Evolutionary conservation across 2,113 vertebrate species (phyloP).

Genomic region (Jacana jacana): DNA sequence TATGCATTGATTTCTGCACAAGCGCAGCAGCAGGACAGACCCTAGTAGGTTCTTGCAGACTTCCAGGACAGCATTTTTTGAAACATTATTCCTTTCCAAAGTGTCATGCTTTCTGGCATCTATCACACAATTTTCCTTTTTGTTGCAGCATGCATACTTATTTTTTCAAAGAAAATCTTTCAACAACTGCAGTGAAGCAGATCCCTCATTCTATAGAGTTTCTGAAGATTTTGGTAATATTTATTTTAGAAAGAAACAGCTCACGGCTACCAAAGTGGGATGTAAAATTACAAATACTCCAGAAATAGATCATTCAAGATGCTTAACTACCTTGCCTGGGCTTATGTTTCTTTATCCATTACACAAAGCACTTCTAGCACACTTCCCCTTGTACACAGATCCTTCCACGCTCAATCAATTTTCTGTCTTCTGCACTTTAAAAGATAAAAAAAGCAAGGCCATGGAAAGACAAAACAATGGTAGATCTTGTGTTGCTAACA

Average conservation of each 20-base stretch:
- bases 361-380: background rate
- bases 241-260: background rate
- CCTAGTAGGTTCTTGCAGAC: background rate
- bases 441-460: background rate
- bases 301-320: background rate
- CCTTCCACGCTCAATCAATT: background rate
- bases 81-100: constrained; percentile 14
- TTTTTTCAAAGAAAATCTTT: background rate
- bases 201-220: background rate
- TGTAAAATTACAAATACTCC: background rate
- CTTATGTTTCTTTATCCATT: background rate
- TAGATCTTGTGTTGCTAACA: background rate
- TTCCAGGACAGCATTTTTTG: background rate
- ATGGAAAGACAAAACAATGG: background rate
- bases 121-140: background rate
- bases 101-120: background rate
- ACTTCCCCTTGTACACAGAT: background rate
- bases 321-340: background rate
- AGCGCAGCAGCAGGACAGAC: background rate
- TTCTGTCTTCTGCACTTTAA: background rate
- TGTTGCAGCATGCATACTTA: background rate
- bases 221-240: background rate
- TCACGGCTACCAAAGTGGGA: background rate
- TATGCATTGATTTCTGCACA: background rate
- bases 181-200: background rate